Conservation (phyloP, 2,797 vertebrate genomes). For the Cygnus olor region DNA sequence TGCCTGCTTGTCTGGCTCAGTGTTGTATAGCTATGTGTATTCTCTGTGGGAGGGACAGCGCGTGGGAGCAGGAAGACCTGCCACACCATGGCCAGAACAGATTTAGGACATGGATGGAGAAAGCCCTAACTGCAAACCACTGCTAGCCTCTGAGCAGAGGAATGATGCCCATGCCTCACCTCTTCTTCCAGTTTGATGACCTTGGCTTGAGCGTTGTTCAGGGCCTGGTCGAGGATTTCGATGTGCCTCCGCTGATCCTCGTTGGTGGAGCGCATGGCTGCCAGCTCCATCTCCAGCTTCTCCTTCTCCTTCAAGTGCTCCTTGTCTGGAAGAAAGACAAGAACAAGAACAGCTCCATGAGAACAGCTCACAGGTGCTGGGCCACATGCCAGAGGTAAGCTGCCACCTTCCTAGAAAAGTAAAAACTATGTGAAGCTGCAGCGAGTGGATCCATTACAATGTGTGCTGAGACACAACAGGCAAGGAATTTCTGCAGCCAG, state of each 20-base stretch:
- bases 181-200: conserved; percentile 88
- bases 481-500: background rate
- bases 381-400: background rate
- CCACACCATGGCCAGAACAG: background rate
- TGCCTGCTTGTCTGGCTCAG: background rate
- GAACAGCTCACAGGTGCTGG: background rate
- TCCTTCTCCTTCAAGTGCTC: conserved; percentile 87
- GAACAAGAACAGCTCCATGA: conserved; percentile 44
- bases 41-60: background rate
- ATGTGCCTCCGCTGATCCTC: conserved; percentile 88
- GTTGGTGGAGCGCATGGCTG: conserved; percentile 79
- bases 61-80: background rate
- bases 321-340: conserved; percentile 78
- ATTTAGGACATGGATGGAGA: background rate
- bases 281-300: conserved; percentile 84
- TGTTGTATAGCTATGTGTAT: background rate
- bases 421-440: background rate
- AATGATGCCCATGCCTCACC: conserved; percentile 72
- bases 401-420: conserved; percentile 8
- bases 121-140: background rate
- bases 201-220: conserved; percentile 86
- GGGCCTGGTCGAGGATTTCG: conserved; percentile 87
- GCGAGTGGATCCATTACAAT: background rate
- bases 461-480: background rate
- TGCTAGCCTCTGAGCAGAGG: background rate